Evolutionary conservation across 2,113 vertebrate genomes (phyloP).

Genomic region (Silurus asotus): DNA sequence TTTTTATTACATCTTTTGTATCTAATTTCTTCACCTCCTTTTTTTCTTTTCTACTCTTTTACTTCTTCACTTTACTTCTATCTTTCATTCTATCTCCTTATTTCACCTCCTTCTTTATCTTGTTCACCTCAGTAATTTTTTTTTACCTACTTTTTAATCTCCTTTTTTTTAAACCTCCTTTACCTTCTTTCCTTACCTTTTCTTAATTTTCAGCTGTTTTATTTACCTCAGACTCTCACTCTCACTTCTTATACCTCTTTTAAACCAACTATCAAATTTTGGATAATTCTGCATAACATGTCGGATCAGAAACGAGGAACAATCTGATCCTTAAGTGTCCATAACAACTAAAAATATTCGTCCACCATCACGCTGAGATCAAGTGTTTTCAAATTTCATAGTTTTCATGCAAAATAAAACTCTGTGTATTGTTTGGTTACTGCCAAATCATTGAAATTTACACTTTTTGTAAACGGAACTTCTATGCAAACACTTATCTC

Average conservation of each 20-base stretch:
- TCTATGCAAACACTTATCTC: background rate
- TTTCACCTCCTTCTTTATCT: background rate
- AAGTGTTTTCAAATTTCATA: background rate
- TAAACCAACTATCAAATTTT: too few relatives aligned
- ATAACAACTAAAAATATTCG: background rate
- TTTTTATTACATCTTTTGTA: too few relatives aligned
- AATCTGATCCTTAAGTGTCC: background rate
- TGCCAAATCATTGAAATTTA: background rate
- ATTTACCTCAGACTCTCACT: background rate
- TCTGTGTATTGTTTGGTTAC: background rate
- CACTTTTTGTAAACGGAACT: background rate
- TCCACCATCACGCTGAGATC: background rate
- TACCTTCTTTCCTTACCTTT: background rate
- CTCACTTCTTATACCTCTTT: too few relatives aligned
- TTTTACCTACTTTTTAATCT: background rate
- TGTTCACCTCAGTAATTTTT: background rate
- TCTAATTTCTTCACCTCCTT: background rate
- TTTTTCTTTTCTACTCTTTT: too few relatives aligned
- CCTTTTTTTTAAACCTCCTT: background rate
- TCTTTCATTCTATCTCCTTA: background rate
- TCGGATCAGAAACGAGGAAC: background rate
- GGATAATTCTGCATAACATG: background rate
- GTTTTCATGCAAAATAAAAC: background rate
- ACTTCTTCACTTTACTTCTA: background rate
- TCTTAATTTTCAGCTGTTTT: background rate